Base-by-base conservation (phyloP, 2,113 vertebrate genomes). In the Deroptyus accipitrinus region DNA sequence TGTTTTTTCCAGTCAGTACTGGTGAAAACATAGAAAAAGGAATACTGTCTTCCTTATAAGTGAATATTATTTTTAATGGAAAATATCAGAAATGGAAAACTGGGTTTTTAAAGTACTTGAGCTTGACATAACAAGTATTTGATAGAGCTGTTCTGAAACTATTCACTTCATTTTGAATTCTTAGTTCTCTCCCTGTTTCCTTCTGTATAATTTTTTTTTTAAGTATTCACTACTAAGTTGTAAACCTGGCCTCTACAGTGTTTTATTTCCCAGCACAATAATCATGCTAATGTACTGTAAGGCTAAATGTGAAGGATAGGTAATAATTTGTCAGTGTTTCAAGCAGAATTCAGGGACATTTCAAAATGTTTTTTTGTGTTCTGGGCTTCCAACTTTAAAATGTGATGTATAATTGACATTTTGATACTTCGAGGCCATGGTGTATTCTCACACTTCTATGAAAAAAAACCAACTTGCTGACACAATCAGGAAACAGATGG, bases 401-500 rank as follows among this genome's bases (percentile, higher is more conserved):
- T 98, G 97, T 98, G 98, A 97, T 98, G 96, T 97, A 98, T 98
- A 98, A 98, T 98, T 98, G 98, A 98, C 98, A 98, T 98, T 98
- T 98, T 98, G 97, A 98, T 98, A 98, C 98, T 98, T 98, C 97
- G 97, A 98, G 98, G 97, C 97, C 98, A 97, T 97, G 98, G 98
- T 98, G 97, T 98, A 98, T 98, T 98, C 98, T 98, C 98, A 98
- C 98, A 98, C 97, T 98, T 98, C 95, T 91, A 83, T 94, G 94
- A 97, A 97, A 97, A 98, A 98, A 98, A 95, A 0, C 7, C 83
- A 97, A 98, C 97, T 98, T 98, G 97, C 98, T 98, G 98, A 98
- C 98, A 98, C 98, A 98, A 98, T 98, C 98, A 98, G 98, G 98
- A 98, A 98, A 97, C 98, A 98, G 98, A 98, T 98, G 98, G 98